These are phyloP conservation scores for Oryctolagus cuniculus DNA, from an alignment of 2,113 vertebrate genomes.

Conservation along the genomic window mOryCun1.1 NC_091433.1:113146001-113146500, in stretches of 20 bases:
- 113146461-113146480: neutral
- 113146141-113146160: no score
- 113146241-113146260: neutral
- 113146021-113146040: neutral
- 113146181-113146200: neutral
- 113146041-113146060: no score
- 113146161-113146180: neutral
- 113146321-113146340: neutral
- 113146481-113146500: rapidly evolving
- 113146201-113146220: neutral
- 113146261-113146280: neutral
- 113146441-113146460: neutral
- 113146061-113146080: neutral
- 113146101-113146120: neutral
- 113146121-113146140: neutral
- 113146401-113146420: neutral
- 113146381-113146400: neutral
- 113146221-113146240: neutral
- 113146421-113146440: neutral
- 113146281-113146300: no score
- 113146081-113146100: neutral
- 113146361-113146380: neutral
- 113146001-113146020: neutral
- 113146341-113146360: neutral
- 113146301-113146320: neutral